A percentile compares a stretch with the other conserved stretches of the same genome.
Conservation (phyloP, 2,797 vertebrate genomes). For the Podargus strigoides region DNA sequence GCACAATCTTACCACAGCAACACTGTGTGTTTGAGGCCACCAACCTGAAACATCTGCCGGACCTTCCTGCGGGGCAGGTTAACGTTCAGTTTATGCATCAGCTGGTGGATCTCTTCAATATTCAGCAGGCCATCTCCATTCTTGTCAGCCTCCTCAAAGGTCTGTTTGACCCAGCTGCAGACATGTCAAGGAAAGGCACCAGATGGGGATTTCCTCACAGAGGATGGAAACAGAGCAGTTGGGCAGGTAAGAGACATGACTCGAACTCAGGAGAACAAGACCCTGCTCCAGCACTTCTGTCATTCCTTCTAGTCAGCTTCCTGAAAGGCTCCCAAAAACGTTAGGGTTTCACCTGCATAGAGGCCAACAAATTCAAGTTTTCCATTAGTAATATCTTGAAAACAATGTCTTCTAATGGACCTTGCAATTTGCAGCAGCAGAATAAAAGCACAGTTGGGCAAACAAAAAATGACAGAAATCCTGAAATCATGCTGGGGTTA, state of each 20-base stretch:
- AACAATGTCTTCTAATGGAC: neutral
- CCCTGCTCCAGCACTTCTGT: too few species aligned
- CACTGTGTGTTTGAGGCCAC: neutral
- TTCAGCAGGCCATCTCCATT: conserved; percentile 94
- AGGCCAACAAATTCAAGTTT: neutral
- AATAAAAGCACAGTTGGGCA: neutral
- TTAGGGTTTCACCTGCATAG: neutral
- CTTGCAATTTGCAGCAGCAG: neutral
- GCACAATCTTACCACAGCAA: fast-evolving
- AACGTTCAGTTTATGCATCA: conserved; percentile 96
- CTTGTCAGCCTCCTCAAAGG: conserved; percentile 97
- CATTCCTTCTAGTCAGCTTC: neutral
- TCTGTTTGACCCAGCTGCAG: conserved; percentile 94
- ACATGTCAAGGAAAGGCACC: conserved; percentile 78
- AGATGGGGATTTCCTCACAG: neutral
- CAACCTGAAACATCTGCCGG: conserved; percentile 98
- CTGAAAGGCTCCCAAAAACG: neutral
- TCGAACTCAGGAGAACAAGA: neutral
- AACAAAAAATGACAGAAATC: neutral
- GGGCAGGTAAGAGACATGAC: neutral
- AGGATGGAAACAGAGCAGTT: neutral
- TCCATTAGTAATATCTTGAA: neutral
- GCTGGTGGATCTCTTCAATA: conserved; percentile 96
- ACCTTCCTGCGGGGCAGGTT: conserved; percentile 95
- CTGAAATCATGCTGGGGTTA: neutral